Evolutionary conservation across 2,797 vertebrate genomes (phyloP), one percentile per base, ranked within the genome.

Genomic region (Forpus xanthops): DNA sequence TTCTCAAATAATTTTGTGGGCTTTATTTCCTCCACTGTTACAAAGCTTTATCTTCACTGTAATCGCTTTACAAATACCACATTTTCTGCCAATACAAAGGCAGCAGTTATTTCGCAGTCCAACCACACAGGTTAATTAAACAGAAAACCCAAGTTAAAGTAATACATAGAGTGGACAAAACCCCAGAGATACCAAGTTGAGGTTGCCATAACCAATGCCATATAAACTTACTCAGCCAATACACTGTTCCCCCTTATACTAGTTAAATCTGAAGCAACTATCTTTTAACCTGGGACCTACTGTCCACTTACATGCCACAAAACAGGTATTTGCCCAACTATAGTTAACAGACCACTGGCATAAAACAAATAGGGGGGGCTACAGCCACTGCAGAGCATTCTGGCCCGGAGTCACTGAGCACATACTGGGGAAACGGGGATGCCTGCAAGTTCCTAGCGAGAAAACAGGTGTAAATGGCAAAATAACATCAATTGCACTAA

Each of bases 1-100:
- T 97, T 97, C 96, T 97, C 83, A 65, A 95, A 96, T 94, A 96
- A 97, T 96, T 97, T 90, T 92, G 92, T 87, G 85, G 94, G 93
- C 73, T 97, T 96, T 97, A 96, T 97, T 90, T 96, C 90, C 91
- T 96, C 77, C 78, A 76, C 66, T 93, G 77, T 96, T 97, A 94
- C 71, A 94, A 96, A 97, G 94, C 80, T 94, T 96, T 96, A 95
- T 96, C 96, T 96, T 94, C 56, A 73, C 71, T 47, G 5, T 93
- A 93, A 87, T 66, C 95, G 89, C 50, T 96, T 97, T 87, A 96
- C 91, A 95, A 95, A 97, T 82, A 87, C 64, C 84, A 89, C 67
- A 82, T 89, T 89, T 92, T 93, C 89, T 94, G 78, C 82, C 19
- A 10, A 55, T 89, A 95, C 71, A 96, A 97, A 97, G 90, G 73